Evolutionary conservation across 2,797 vertebrate genomes (phyloP).

Genomic region (Schizopygopsis pylzovi): DNA sequence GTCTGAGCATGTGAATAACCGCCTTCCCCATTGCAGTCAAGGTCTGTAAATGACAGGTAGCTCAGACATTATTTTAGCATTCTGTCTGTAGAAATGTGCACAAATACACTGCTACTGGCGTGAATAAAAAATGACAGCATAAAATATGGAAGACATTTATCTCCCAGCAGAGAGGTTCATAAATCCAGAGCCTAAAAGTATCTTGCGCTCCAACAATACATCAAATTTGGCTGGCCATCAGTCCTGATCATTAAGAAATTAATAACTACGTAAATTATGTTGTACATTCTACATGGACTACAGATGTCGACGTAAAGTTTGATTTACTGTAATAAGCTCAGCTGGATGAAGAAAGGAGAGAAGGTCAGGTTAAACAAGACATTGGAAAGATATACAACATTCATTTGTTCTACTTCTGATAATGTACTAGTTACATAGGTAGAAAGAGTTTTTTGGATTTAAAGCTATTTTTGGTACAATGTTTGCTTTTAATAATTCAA

Average conservation of each 20-base stretch:
- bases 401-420: constrained; percentile 72
- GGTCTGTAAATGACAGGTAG: constrained; percentile 75
- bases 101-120: constrained; percentile 71
- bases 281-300: constrained; percentile 68
- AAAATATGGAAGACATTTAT: constrained; percentile 83
- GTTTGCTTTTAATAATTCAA: constrained; percentile 86
- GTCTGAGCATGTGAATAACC: constrained; percentile 68
- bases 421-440: constrained; percentile 72
- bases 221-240: constrained; percentile 77
- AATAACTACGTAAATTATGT: constrained; percentile 83
- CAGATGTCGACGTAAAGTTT: neutral
- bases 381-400: neutral
- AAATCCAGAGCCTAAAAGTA: constrained; percentile 78
- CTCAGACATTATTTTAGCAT: constrained; percentile 68
- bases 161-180: constrained; percentile 75
- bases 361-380: constrained; percentile 37
- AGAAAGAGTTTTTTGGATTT: constrained; percentile 78
- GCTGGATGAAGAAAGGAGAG: constrained; percentile 3
- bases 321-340: constrained; percentile 20
- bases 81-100: constrained; percentile 65
- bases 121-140: constrained; percentile 75
- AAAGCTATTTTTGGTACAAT: constrained; percentile 78
- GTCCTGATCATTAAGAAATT: constrained; percentile 87
- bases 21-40: constrained; percentile 66
- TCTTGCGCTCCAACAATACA: constrained; percentile 74